Evolutionary conservation across 2,113 vertebrate species (phyloP), one percentile per base, ranked within the genome.

Genomic region (Vicugna pacos): DNA sequence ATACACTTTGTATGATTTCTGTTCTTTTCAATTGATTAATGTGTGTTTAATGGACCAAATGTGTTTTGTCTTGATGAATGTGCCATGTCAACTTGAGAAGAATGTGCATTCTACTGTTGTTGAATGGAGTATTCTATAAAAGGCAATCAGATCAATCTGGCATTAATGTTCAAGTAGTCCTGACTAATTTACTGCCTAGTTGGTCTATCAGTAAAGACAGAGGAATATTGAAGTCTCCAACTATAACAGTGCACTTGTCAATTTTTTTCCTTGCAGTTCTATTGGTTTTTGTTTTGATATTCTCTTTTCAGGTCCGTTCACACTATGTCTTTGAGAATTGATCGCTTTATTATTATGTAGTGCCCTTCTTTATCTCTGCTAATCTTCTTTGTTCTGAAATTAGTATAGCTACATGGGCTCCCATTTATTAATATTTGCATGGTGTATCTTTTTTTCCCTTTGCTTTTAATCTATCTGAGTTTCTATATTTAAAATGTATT

Each of bases 231-330:
- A 87, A 56, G 8, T 11, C 56, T 91, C 19, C 14, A 24, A 72
- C 7, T 69, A 17, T 67, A 32, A 13, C 24, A 65, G n/a, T 42
- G 38, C 7, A 32, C 50, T 93, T 46, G 8, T 32, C 32, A 50
- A 52, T 60, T 62, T 96, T 91, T 64, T 38, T 38, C 2, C 35
- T 35, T 94, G 77, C 88, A 82, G 56, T 76, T 91, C n/a, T 82
- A 26, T n/a, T 3, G 46, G 42, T 58, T 81, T 83, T 81, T 76
- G 15, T 81, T 83, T 81, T 76, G 15, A 22, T 62, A 42, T 46
- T 73, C 14, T 87, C 35, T n/a, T 26, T 17, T 17, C 50, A 30
- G 4, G 50, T 48, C 8, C 9, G 46, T 58, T 28, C 1, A 38
- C 70, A 58, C 62, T 70, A 50, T 58, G 8, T 65, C 32, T 70